Percentiles rank a stretch among this genome's conserved stretches.
Conservation (phyloP, 64 coral and sea anemone genomes). For the Stylophora pistillata region DNA sequence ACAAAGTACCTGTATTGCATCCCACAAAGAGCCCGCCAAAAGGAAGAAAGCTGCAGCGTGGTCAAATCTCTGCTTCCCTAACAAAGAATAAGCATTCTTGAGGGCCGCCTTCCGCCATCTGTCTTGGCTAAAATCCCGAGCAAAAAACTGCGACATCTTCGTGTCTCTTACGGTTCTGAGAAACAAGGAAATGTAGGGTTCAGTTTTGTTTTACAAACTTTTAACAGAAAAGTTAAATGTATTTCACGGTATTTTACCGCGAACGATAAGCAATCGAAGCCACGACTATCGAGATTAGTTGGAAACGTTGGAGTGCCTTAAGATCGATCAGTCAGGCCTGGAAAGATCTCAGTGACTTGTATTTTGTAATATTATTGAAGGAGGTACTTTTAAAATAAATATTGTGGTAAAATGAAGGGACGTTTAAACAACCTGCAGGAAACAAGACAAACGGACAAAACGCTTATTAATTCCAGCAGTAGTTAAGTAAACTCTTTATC, state of each 20-base stretch:
- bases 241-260: too few species aligned
- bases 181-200: neutral
- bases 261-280: too few species aligned
- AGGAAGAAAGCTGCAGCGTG: conserved; percentile 97
- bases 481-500: neutral
- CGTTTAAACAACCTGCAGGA: neutral
- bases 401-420: too few species aligned
- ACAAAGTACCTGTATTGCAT: conserved; percentile 82
- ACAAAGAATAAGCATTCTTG: conserved; percentile 92
- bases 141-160: conserved; percentile 94
- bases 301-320: too few species aligned
- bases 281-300: too few species aligned
- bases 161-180: conserved; percentile 85
- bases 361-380: too few species aligned
- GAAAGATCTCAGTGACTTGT: too few species aligned
- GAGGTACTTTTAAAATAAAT: too few species aligned
- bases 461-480: neutral
- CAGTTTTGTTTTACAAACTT: neutral
- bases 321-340: too few species aligned
- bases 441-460: neutral
- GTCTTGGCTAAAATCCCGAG: conserved; percentile 82
- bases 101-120: conserved; percentile 97
- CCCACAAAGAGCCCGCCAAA: conserved; percentile 93
- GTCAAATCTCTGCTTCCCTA: conserved; percentile 98
- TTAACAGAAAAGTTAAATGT: neutral